Evolutionary conservation across 2,797 vertebrate species (phyloP).

Genomic region (Otus scops): DNA sequence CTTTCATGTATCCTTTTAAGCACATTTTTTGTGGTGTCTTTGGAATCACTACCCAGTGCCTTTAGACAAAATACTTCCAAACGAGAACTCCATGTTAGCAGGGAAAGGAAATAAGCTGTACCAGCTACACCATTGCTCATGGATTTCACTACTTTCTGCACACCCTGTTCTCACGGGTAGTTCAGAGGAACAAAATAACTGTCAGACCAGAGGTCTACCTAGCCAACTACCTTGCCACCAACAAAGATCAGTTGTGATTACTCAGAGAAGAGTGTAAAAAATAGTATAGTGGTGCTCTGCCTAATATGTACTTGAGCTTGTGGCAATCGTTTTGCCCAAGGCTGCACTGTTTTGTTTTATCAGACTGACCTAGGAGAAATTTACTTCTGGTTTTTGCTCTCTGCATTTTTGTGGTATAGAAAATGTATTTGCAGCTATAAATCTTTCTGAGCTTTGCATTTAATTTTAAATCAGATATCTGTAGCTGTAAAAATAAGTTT

Average conservation of each 20-base stretch:
- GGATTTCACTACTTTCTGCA: background rate
- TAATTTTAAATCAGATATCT: background rate
- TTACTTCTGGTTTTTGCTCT: background rate
- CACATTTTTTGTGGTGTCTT: constrained; percentile 37
- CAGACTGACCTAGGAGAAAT: background rate
- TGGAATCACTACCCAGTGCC: background rate
- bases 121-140: background rate
- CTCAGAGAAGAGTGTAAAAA: background rate
- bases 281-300: background rate
- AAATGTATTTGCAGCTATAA: background rate
- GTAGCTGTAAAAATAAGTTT: background rate
- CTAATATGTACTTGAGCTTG: background rate
- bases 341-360: background rate
- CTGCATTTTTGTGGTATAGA: background rate
- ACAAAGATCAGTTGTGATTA: background rate
- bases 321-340: background rate
- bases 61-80: background rate
- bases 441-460: background rate
- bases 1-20: constrained; percentile 53
- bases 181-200: background rate
- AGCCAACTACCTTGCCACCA: background rate
- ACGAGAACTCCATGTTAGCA: background rate
- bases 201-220: background rate
- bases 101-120: background rate
- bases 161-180: background rate